Evolutionary conservation across 1,140 invertebrate species (phyloP).

Genomic region (Drosophila pruinosa): DNA sequence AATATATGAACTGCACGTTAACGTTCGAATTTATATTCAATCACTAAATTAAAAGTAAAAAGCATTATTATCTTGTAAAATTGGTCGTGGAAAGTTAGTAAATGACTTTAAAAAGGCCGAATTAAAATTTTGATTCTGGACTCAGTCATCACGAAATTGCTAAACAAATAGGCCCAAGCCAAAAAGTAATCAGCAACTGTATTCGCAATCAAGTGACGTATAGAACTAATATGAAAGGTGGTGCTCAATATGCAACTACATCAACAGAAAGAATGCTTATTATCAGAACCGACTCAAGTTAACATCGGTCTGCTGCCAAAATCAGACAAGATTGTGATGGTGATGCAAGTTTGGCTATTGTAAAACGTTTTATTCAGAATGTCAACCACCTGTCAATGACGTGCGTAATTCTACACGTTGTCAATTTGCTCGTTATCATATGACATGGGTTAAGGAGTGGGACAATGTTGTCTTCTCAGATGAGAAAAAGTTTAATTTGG

Average conservation of each 20-base stretch:
- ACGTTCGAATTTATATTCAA: too few species aligned
- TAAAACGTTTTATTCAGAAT: background rate
- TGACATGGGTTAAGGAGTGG: conserved; percentile 8
- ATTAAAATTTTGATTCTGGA: background rate
- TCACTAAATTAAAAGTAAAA: too few species aligned
- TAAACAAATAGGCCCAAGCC: too few species aligned
- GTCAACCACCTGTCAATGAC: background rate
- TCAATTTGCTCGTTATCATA: background rate
- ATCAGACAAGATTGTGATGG: too few species aligned
- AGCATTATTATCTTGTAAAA: background rate
- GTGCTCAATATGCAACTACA: background rate
- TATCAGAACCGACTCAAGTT: conserved; percentile 4
- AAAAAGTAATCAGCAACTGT: background rate
- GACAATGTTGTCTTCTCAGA: too few species aligned
- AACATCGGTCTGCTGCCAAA: background rate
- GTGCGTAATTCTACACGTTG: background rate
- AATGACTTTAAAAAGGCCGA: background rate
- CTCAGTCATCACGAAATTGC: background rate
- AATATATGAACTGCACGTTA: background rate
- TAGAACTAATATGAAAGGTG: too few species aligned
- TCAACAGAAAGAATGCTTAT: background rate
- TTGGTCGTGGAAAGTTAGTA: background rate
- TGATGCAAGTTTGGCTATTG: background rate
- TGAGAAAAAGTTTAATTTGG: too few species aligned
- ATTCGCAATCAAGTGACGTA: too few species aligned